A percentile compares a stretch with the other conserved stretches of the same genome.
These are phyloP conservation scores for Dicerorhinus sumatrensis DNA, from an alignment of 2,113 vertebrate species.

Conservation along the genomic window DNA sequence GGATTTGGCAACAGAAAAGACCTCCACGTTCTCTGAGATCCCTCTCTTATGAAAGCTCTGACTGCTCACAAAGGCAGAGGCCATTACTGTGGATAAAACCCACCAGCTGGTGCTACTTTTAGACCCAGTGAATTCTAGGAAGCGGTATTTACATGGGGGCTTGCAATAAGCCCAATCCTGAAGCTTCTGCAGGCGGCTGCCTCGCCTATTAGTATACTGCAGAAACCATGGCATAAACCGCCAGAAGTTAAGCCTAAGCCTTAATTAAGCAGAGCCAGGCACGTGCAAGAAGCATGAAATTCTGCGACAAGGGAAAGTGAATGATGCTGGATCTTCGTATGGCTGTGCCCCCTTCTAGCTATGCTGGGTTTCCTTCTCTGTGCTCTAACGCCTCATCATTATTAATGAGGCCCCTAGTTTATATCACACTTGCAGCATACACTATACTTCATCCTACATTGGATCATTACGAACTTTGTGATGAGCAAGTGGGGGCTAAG, in stretches of 20 bases:
- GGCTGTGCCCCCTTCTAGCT: neutral
- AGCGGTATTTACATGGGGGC: fast-evolving
- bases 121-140: neutral
- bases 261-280: neutral
- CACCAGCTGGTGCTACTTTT: neutral
- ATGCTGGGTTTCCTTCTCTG: neutral
- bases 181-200: neutral
- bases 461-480: neutral
- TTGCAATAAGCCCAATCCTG: neutral
- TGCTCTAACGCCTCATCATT: neutral
- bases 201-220: neutral
- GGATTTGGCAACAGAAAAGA: neutral
- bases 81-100: neutral
- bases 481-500: neutral
- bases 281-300: neutral
- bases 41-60: neutral
- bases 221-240: fast-evolving
- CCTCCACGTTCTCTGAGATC: fast-evolving
- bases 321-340: neutral
- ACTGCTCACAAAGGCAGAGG: neutral
- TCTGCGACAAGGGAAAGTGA: neutral
- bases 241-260: neutral
- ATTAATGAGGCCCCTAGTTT: neutral
- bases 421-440: neutral
- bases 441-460: neutral